phyloP scores from a whole-genome alignment of 53 echinoderm and acorn worm species.

The Holothuria scabra region DNA sequence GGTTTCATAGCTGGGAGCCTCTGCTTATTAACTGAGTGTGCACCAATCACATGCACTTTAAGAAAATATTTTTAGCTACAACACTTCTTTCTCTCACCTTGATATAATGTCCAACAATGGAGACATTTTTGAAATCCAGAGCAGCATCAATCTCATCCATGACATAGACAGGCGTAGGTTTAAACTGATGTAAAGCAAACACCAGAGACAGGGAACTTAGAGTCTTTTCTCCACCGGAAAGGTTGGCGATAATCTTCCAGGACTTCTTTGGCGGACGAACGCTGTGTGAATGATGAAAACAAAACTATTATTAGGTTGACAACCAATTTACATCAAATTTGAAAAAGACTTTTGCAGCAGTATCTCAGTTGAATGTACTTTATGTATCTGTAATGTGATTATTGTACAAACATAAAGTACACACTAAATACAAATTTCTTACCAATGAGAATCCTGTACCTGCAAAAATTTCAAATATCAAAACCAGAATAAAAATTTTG shows the following conservation, averaged over 20 bases:
- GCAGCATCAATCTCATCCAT: slow-evolving; percentile 99
- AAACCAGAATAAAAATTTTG: too few species aligned
- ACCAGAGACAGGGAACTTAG: slow-evolving; percentile 92
- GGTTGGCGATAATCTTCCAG: slow-evolving; percentile 94
- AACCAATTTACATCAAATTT: background rate
- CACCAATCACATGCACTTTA: too few species aligned
- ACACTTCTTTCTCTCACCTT: slow-evolving; percentile 55
- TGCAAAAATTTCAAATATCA: too few species aligned
- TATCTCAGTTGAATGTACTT: too few species aligned
- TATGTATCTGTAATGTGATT: too few species aligned
- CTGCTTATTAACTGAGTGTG: too few species aligned
- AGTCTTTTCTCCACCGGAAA: slow-evolving; percentile 97
- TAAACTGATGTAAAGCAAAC: slow-evolving; percentile 96
- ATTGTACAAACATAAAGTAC: too few species aligned
- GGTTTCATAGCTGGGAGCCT: too few species aligned
- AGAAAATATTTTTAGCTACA: too few species aligned
- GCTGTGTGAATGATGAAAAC: slow-evolving; percentile 28
- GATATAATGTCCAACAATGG: slow-evolving; percentile 97
- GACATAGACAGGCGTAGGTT: slow-evolving; percentile 94
- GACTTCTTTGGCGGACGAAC: slow-evolving; percentile 99
- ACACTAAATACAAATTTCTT: too few species aligned
- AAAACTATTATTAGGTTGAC: background rate
- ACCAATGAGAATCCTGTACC: too few species aligned
- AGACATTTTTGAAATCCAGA: slow-evolving; percentile 97
- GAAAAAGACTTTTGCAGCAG: background rate